Evolutionary conservation across 2,888 invertebrate genomes (phyloP).

Genomic region (Drepana falcataria): DNA sequence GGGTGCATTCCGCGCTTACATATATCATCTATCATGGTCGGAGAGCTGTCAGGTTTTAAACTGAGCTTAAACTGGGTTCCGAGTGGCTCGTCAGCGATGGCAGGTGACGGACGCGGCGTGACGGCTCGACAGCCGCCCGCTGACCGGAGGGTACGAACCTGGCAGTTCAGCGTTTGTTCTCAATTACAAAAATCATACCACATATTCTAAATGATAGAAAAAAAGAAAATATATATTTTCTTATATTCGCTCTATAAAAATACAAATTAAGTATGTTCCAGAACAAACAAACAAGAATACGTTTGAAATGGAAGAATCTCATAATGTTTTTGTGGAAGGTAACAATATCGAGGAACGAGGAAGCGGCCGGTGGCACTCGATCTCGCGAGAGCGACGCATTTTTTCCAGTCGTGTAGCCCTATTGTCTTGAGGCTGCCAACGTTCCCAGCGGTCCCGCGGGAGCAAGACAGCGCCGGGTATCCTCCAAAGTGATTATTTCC

Average conservation of each 20-base stretch:
- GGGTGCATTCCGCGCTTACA: slow-evolving; percentile 44
- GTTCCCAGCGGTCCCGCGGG: slow-evolving; percentile 29
- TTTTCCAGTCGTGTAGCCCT: slow-evolving; percentile 24
- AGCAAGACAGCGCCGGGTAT: slow-evolving; percentile 20
- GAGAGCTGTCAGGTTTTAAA: slow-evolving; percentile 62
- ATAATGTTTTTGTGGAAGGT: slow-evolving; percentile 17
- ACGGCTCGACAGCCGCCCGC: slow-evolving; percentile 45
- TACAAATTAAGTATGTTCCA: no score
- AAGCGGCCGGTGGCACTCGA: slow-evolving; percentile 22
- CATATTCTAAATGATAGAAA: not conserved
- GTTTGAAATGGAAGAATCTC: slow-evolving; percentile 11
- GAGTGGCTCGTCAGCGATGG: slow-evolving; percentile 52
- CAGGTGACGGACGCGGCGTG: slow-evolving; percentile 64
- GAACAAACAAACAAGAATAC: not conserved
- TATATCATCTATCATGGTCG: slow-evolving; percentile 62
- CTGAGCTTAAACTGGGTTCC: slow-evolving; percentile 57
- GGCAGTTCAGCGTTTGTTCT: slow-evolving; percentile 39
- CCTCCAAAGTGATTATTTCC: slow-evolving; percentile 44
- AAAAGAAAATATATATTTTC: slow-evolving; percentile 10
- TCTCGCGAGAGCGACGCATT: slow-evolving; percentile 27
- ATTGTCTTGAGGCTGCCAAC: slow-evolving; percentile 34
- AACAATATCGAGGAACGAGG: slow-evolving; percentile 19
- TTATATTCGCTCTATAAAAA: no score
- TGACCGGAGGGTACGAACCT: slow-evolving; percentile 31
- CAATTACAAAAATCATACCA: slow-evolving; percentile 18